Base-by-base conservation (phyloP, 2,113 vertebrate species). In the Grallaria varia region DNA sequence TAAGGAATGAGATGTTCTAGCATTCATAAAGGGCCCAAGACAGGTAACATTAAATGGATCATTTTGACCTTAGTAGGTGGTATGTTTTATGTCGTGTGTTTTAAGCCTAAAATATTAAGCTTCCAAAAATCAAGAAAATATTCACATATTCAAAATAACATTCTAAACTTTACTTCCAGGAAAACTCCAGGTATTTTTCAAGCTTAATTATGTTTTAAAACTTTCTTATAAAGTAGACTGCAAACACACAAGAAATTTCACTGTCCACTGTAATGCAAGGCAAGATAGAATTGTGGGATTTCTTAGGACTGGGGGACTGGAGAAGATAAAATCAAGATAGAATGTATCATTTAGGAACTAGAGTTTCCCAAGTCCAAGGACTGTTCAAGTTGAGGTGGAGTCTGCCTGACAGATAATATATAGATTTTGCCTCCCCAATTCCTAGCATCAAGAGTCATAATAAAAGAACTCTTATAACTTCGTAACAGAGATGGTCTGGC, bases 381-480 rank as follows among this genome's bases (percentile, higher is more conserved):
- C 47, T 67, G 23, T 84, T 77, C 30, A 75, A 63, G 18, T 15
- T 66, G 44, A 83, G 67, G 55, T 90, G 79, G 72, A 90, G 23
- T 63, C 47, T 76, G 35, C 50, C 45, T 95, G 59, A 56, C 2
- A 5, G 40, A 53, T 30, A 76, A 66, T 44, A 71, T 23, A 76
- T 20, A 84, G 42, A 20, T 83, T 81, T 89, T 84, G 40, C 20
- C 22, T 78, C 35, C 40, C 12, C 49, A 21, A 2, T 53, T 89
- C 35, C 37, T 64, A 84, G 25, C 76, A 78, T 93, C 68, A 60
- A 53, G 27, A 90, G 47, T 31, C 24, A 42, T 71, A 87, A 89
- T 37, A 68, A 92, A 90, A 94, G n/a, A 91, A 93, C 59, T 90
- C 62, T 35, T 24, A 47, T 44, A 94, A 81, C 75, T 94, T 94